phyloP scores from a whole-genome alignment of 2,113 vertebrate species.

The Atherinomorus stipes region DNA sequence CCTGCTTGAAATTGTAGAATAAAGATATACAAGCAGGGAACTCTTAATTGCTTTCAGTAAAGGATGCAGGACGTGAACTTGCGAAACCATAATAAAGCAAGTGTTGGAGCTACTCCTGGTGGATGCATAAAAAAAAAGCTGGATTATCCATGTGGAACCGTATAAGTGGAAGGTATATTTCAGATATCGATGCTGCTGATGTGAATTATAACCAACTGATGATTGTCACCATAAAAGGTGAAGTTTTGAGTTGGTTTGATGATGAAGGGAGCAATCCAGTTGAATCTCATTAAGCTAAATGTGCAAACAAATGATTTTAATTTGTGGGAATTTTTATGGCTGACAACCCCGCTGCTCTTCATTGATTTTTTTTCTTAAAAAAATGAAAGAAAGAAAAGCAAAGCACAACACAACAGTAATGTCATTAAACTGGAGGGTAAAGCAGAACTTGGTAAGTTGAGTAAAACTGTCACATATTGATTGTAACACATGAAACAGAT shows the following conservation, averaged over 20 bases:
- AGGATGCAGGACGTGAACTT: background rate
- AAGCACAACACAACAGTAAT: constrained; percentile 14
- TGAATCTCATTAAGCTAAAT: background rate
- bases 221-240: constrained; percentile 19
- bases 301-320: constrained; percentile 11
- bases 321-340: background rate
- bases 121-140: background rate
- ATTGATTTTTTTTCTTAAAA: background rate
- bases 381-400: background rate
- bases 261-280: background rate
- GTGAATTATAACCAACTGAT: background rate
- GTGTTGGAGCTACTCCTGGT: background rate
- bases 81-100: background rate
- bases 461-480: background rate
- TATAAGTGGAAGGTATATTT: background rate
- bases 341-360: background rate
- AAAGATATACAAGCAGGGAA: background rate
- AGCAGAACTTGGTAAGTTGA: background rate
- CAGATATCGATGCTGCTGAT: background rate
- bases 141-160: background rate
- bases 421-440: constrained; percentile 5
- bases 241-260: background rate
- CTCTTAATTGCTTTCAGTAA: constrained; percentile 4
- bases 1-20: constrained; percentile 20
- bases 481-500: too few species aligned